These are phyloP conservation scores for Eurytoma adleriae DNA, from an alignment of 2,888 invertebrate genomes.

Conservation along the genomic window DNA sequence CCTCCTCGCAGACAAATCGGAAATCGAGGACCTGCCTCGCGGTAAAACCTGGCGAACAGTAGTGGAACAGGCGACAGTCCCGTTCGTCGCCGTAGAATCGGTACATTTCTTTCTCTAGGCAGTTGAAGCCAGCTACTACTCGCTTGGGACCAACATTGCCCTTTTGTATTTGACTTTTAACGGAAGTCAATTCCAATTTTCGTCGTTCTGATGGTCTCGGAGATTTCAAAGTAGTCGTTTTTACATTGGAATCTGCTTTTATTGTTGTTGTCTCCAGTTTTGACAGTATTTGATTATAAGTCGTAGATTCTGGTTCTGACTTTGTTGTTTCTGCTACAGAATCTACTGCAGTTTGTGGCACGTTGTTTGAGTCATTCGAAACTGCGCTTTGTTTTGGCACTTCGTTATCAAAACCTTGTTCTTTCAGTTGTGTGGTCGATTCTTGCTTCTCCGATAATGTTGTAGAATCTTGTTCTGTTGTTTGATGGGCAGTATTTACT, in stretches of 20 bases:
- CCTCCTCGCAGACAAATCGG: slow-evolving; percentile 80
- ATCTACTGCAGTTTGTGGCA: slow-evolving; percentile 17
- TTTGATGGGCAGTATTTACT: not conserved
- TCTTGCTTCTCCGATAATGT: slow-evolving; percentile 2
- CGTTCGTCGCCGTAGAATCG: slow-evolving; percentile 79
- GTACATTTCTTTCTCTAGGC: slow-evolving; percentile 78
- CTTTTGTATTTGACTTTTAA: slow-evolving; percentile 48
- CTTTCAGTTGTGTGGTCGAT: slow-evolving; percentile 17
- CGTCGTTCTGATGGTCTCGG: slow-evolving; percentile 32
- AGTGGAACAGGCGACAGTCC: slow-evolving; percentile 80
- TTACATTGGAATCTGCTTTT: not conserved
- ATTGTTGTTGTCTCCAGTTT: slow-evolving; percentile 26
- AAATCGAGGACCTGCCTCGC: slow-evolving; percentile 79
- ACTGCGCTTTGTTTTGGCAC: slow-evolving; percentile 34
- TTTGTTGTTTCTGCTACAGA: slow-evolving; percentile 10
- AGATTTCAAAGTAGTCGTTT: slow-evolving; percentile 36
- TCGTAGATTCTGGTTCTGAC: not conserved
- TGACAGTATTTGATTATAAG: not conserved
- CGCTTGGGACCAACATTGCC: slow-evolving; percentile 57
- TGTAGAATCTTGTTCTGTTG: not conserved
- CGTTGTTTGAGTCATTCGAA: slow-evolving; percentile 38
- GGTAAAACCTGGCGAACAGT: slow-evolving; percentile 80
- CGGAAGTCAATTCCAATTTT: slow-evolving; percentile 57
- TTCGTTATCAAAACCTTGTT: slow-evolving; percentile 47
- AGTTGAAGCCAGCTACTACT: slow-evolving; percentile 76